Percentiles rank a stretch among this genome's conserved stretches.
Conservation (phyloP, 2,797 vertebrate species). For the Morelia viridis region DNA sequence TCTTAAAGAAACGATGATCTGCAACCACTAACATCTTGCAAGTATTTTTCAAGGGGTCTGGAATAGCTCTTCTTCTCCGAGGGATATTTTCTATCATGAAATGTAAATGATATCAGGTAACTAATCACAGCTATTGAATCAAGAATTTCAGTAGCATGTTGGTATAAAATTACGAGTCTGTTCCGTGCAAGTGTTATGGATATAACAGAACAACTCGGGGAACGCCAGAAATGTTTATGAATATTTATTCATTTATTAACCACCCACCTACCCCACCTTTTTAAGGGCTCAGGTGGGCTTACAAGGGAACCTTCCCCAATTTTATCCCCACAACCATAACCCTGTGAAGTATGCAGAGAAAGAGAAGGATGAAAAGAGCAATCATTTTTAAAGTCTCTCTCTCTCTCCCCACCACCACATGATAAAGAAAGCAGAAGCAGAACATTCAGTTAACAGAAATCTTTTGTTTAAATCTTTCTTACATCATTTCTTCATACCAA, state of each 20-base stretch:
- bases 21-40: constrained; percentile 94
- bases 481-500: background rate
- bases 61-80: constrained; percentile 76
- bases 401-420: background rate
- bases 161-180: background rate
- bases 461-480: background rate
- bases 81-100: constrained; percentile 69
- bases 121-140: constrained; percentile 24
- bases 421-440: background rate
- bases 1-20: constrained; percentile 91
- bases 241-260: background rate
- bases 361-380: background rate
- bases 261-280: background rate
- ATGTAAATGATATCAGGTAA: constrained; percentile 58
- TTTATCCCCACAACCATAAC: background rate
- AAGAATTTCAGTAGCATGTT: constrained; percentile 13
- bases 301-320: background rate
- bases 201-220: background rate
- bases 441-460: background rate
- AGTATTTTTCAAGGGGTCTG: constrained; percentile 86
- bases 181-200: background rate
- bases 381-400: background rate
- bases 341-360: background rate
- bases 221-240: background rate
- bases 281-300: background rate